A percentile compares a stretch with the other conserved stretches of the same genome.
phyloP scores from a whole-genome alignment of 2,113 vertebrate species.

The Ploceus nigricollis region DNA sequence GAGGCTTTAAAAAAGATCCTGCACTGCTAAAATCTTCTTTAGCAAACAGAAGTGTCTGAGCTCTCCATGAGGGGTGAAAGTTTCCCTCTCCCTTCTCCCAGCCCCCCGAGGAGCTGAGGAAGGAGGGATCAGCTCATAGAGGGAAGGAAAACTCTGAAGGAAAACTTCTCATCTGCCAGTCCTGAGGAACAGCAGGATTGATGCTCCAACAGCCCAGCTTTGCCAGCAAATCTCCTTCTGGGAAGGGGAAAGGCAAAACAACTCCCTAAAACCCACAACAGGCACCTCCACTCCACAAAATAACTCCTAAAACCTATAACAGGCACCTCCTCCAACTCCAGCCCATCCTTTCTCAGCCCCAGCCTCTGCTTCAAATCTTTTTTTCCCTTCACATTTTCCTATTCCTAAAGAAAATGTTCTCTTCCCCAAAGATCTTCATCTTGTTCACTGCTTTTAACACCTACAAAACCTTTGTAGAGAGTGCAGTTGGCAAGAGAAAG shows the following conservation, averaged over 20 bases:
- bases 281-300: neutral
- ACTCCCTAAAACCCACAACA: neutral
- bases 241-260: neutral
- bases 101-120: neutral
- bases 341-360: neutral
- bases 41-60: neutral
- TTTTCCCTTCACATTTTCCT: rapidly evolving
- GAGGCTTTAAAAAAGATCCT: neutral
- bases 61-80: neutral
- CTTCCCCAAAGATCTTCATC: neutral
- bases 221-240: neutral
- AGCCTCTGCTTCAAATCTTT: neutral
- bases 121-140: neutral
- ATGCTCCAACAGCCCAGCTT: neutral
- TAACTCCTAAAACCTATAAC: neutral
- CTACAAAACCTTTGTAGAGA: neutral
- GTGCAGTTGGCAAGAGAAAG: neutral
- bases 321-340: neutral
- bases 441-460: neutral
- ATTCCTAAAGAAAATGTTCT: neutral
- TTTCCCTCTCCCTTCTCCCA: neutral
- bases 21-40: neutral
- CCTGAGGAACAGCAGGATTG: rapidly evolving
- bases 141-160: neutral
- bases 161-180: neutral